A percentile compares a stretch with the other conserved stretches of the same genome.
phyloP scores from a whole-genome alignment of 2,113 vertebrate species.

The Neodontobutis hainanensis region DNA sequence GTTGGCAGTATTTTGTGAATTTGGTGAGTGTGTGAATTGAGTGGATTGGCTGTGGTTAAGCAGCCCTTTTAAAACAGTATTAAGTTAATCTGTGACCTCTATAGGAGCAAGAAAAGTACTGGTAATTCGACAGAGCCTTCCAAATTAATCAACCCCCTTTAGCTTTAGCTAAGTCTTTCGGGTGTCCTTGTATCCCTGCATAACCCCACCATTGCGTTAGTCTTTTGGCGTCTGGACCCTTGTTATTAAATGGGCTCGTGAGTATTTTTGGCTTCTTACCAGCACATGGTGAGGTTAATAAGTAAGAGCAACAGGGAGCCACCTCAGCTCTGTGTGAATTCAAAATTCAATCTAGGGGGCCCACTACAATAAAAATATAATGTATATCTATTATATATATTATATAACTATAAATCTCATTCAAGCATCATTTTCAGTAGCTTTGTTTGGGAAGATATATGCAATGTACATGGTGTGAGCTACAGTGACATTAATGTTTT shows the following conservation, averaged over 20 bases:
- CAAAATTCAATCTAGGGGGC: too few relatives aligned
- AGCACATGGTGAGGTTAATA: neutral
- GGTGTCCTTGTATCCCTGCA: neutral
- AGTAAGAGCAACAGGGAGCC: conserved; percentile 2
- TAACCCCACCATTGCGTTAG: neutral
- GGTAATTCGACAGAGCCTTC: conserved; percentile 2
- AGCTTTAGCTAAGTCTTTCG: neutral
- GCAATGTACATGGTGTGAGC: too few relatives aligned
- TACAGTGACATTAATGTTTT: too few relatives aligned
- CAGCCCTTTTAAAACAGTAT: conserved; percentile 2
- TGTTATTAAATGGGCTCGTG: neutral
- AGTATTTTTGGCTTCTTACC: neutral
- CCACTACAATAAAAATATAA: neutral
- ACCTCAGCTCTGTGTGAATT: neutral
- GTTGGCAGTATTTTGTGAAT: neutral
- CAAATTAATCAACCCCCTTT: neutral
- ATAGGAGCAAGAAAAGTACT: neutral
- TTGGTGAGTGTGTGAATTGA: neutral
- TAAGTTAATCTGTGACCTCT: conserved; percentile 19
- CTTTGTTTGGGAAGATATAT: too few relatives aligned
- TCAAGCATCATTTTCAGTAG: too few relatives aligned
- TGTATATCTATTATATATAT: too few relatives aligned
- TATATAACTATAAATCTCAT: neutral
- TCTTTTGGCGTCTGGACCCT: neutral
- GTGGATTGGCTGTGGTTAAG: neutral